A percentile compares a stretch with the other conserved stretches of the same genome.
These are phyloP conservation scores for Lycophotia porphyrea DNA, from an alignment of 2,888 invertebrate species.

Conservation along the genomic window DNA sequence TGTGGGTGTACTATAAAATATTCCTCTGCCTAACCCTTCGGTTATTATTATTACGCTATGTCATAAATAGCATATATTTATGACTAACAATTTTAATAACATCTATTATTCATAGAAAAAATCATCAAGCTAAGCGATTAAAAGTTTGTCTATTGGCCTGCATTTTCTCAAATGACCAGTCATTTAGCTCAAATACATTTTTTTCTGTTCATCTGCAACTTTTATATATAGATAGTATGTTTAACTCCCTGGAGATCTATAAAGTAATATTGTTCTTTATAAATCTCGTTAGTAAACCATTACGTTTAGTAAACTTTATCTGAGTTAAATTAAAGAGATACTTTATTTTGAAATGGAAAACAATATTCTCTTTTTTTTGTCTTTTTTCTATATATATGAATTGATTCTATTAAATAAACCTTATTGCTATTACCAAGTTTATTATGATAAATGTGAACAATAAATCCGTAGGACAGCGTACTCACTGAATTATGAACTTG, in stretches of 20 bases:
- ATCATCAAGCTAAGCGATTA: not conserved
- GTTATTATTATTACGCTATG: too few relatives aligned
- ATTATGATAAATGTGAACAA: too few relatives aligned
- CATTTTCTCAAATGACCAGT: not conserved
- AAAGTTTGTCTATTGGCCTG: not conserved
- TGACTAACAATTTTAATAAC: not conserved
- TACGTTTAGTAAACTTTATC: not conserved
- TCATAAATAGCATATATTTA: too few relatives aligned
- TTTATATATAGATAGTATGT: not conserved
- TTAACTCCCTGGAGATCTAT: constrained; percentile 10
- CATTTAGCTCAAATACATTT: not conserved
- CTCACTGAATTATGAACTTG: too few relatives aligned
- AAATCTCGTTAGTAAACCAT: not conserved
- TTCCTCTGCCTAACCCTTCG: not conserved
- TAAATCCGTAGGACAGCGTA: too few relatives aligned
- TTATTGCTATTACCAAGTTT: too few relatives aligned
- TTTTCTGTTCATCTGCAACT: not conserved
- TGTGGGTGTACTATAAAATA: too few relatives aligned
- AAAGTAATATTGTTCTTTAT: constrained; percentile 18
- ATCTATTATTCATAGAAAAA: not conserved
- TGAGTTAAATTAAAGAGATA: not conserved
- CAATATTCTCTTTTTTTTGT: too few relatives aligned
- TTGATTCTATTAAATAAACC: too few relatives aligned
- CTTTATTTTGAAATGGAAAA: constrained; percentile 1
- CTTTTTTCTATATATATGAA: not conserved